Evolutionary conservation across 2,113 vertebrate species (phyloP), one percentile per base, ranked within the genome.

Genomic region (Eurypyga helias): DNA sequence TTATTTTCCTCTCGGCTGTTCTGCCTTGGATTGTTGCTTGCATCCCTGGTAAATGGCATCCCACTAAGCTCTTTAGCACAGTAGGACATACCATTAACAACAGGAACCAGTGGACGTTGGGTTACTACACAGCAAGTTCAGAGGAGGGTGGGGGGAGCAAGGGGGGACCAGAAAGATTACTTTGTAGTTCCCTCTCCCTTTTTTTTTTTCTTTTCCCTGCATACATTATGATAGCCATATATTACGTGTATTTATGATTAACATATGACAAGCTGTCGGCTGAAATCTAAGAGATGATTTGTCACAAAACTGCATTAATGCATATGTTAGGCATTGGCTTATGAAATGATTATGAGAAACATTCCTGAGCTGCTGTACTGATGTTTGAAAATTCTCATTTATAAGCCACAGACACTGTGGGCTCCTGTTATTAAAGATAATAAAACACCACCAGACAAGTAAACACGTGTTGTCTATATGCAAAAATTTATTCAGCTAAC

Each of bases 251-350:
- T 94, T 98, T 98, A 91, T 94, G 96, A 97, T 98, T 97, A 98
- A 93, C 34, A 54, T 96, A 93, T 94, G 96, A 97, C 96, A 97
- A 91, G 69, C 91, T 97, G 94, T 97, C 61, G 4, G 76, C 89
- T 98, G 87, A 98, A 98, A 96, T 98, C 95, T 97, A 97, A 93
- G 89, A 95, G 92, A 90, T 97, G 87, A 98, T 98, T 98, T 98
- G 72, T 98, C 94, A 97, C 84, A 96, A 95, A 97, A 94, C 79
- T 85, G 64, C 61, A 90, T 94, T 98, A 96, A 96, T 81, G 84
- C 81, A 36, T 93, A 89, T 55, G 70, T 94, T 94, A 97, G 94
- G 51, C 76, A 87, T 33, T 96, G 90, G 38, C 82, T 98, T 97
- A 90, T 2, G 0, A 80, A 96, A 95, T 96, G 20, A 79, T 94